Percentiles rank a stretch among this genome's conserved stretches.
Evolutionary conservation across 2,888 invertebrate species (phyloP).

Genomic region (Athripsodes cinereus): DNA sequence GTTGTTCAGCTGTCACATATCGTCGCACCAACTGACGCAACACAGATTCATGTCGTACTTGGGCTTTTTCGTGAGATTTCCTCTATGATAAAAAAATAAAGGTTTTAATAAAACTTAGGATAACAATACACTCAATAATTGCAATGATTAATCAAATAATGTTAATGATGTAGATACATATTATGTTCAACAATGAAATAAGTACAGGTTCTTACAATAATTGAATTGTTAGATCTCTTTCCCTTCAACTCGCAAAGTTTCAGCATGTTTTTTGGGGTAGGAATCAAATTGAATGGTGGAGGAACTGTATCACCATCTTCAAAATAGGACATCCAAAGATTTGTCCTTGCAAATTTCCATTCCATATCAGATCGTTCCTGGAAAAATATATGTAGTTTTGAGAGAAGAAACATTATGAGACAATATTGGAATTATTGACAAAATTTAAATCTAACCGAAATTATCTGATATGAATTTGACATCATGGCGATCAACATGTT

Average conservation of each 20-base stretch:
- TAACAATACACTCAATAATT: no score
- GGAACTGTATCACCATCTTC: constrained; percentile 89
- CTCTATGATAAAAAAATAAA: constrained; percentile 43
- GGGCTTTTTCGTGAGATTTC: constrained; percentile 66
- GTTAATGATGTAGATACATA: no score
- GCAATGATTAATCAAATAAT: no score
- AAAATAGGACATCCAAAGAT: constrained; percentile 96
- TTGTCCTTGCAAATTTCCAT: constrained; percentile 96
- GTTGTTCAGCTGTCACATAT: constrained; percentile 84
- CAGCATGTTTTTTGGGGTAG: constrained; percentile 65
- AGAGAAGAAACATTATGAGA: not conserved
- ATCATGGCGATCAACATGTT: constrained; percentile 99
- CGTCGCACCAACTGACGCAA: constrained; percentile 85
- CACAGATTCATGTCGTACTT: constrained; percentile 71
- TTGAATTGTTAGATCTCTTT: constrained; percentile 49
- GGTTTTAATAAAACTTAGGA: no score
- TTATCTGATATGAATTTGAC: constrained; percentile 97
- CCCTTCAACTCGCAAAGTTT: constrained; percentile 42
- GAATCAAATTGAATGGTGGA: constrained; percentile 90
- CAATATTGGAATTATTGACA: not conserved
- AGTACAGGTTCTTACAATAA: constrained; percentile 57
- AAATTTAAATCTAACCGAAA: constrained; percentile 65
- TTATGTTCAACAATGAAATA: no score
- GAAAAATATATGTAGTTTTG: constrained; percentile 8
- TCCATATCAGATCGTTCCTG: constrained; percentile 92